Evolutionary conservation across 2,888 invertebrate species (phyloP).

Genomic region (Autographa pulchrina): DNA sequence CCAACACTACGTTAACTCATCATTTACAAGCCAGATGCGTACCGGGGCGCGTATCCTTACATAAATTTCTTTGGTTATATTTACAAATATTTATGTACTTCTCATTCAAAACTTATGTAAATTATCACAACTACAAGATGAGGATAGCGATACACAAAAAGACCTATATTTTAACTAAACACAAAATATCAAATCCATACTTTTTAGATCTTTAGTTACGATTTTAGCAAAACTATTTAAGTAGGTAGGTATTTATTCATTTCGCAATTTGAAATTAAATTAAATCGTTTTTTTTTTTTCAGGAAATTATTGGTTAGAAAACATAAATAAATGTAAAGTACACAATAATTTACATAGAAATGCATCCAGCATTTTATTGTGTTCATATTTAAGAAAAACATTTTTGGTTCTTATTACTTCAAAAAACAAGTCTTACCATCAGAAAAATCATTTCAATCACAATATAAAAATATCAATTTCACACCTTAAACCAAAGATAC

Average conservation of each 20-base stretch:
- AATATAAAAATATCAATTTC: conserved; percentile 39
- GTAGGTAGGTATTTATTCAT: background rate
- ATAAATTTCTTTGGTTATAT: conserved; percentile 84
- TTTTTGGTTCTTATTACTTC: background rate
- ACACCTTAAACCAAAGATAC: conserved; percentile 26
- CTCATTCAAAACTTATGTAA: conserved; percentile 51
- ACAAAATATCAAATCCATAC: background rate
- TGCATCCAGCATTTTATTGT: background rate
- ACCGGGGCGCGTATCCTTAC: conserved; percentile 59
- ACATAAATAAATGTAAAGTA: conserved; percentile 1
- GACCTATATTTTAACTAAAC: conserved; percentile 23
- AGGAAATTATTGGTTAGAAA: background rate
- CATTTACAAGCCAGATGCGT: conserved; percentile 43
- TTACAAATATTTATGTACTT: conserved; percentile 71
- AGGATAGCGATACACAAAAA: conserved; percentile 30
- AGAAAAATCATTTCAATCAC: conserved; percentile 26
- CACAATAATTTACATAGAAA: background rate
- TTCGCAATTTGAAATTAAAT: conserved; percentile 36
- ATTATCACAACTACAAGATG: conserved; percentile 49
- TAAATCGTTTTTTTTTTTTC: background rate
- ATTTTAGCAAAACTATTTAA: conserved; percentile 2
- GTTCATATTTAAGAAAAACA: background rate
- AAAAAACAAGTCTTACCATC: background rate
- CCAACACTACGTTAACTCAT: conserved; percentile 47
- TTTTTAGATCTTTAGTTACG: background rate